Evolutionary conservation across 2,113 vertebrate genomes (phyloP).

Genomic region (Dasyornis broadbenti): DNA sequence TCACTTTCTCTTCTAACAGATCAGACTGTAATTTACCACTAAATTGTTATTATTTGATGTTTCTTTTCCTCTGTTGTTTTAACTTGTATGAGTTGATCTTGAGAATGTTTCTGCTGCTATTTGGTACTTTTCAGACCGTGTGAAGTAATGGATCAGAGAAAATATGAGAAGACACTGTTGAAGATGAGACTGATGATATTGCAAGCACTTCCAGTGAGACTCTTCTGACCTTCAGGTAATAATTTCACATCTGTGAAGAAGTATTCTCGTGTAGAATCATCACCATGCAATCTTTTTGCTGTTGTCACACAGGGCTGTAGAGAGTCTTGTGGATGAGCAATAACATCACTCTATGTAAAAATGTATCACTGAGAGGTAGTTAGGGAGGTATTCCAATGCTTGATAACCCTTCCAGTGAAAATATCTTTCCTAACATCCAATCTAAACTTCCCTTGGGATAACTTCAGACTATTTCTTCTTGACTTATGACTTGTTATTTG

Average conservation of each 20-base stretch:
- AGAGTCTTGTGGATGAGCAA: accelerated
- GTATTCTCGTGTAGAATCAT: neutral
- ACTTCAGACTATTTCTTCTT: neutral
- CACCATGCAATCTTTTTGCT: neutral
- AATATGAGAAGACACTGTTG: neutral
- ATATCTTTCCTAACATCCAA: neutral
- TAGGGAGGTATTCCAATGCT: neutral
- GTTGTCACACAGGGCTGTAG: neutral
- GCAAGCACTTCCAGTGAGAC: neutral
- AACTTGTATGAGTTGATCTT: neutral
- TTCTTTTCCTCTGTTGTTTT: neutral
- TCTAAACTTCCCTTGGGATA: neutral
- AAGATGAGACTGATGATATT: neutral
- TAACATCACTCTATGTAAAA: neutral
- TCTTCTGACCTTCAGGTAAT: neutral
- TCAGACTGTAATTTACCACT: neutral
- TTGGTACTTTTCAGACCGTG: neutral
- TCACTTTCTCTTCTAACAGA: neutral
- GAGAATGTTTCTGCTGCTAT: neutral
- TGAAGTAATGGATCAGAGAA: neutral
- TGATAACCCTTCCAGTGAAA: neutral
- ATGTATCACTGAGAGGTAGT: neutral
- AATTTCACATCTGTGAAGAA: neutral
- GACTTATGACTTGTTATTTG: neutral
- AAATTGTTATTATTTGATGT: neutral